These are phyloP conservation scores for Amphiprion percula DNA, from an alignment of 2,113 vertebrate species.

Conservation along the genomic window DNA sequence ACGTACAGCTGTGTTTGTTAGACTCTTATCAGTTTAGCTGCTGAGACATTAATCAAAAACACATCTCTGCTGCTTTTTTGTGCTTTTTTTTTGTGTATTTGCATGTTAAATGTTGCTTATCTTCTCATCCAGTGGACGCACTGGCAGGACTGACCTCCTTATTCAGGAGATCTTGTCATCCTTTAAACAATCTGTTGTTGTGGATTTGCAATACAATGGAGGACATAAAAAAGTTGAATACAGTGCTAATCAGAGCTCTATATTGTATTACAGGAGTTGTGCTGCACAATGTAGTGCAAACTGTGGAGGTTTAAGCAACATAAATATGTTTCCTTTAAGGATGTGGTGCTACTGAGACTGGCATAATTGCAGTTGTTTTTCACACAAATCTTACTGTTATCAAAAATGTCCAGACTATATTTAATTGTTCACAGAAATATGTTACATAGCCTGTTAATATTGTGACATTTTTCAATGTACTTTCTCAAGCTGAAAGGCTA, in stretches of 20 bases:
- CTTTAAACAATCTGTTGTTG: neutral
- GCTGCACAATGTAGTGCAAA: too few relatives aligned
- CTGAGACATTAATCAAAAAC: slow-evolving; percentile 38
- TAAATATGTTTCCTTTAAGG: too few relatives aligned
- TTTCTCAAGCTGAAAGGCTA: too few relatives aligned
- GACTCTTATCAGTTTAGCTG: slow-evolving; percentile 50
- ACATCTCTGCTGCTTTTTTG: slow-evolving; percentile 21
- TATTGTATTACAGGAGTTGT: too few relatives aligned
- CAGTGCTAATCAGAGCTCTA: neutral
- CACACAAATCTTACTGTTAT: too few relatives aligned
- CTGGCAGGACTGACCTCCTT: slow-evolving; percentile 6
- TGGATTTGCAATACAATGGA: slow-evolving; percentile 33
- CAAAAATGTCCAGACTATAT: too few relatives aligned
- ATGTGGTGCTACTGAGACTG: too few relatives aligned
- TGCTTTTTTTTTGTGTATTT: slow-evolving; percentile 46
- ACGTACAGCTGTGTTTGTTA: slow-evolving; percentile 65
- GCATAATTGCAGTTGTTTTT: too few relatives aligned
- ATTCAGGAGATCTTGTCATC: neutral
- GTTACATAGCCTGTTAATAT: too few relatives aligned
- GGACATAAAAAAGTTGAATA: slow-evolving; percentile 3
- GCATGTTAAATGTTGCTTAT: slow-evolving; percentile 70
- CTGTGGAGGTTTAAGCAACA: too few relatives aligned
- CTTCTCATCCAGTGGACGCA: slow-evolving; percentile 24
- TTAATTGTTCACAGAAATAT: too few relatives aligned
- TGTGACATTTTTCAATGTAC: too few relatives aligned